Evolutionary conservation across 2,113 vertebrate genomes (phyloP), one percentile per base, ranked within the genome.

Genomic region (Planiliza haematocheilus): DNA sequence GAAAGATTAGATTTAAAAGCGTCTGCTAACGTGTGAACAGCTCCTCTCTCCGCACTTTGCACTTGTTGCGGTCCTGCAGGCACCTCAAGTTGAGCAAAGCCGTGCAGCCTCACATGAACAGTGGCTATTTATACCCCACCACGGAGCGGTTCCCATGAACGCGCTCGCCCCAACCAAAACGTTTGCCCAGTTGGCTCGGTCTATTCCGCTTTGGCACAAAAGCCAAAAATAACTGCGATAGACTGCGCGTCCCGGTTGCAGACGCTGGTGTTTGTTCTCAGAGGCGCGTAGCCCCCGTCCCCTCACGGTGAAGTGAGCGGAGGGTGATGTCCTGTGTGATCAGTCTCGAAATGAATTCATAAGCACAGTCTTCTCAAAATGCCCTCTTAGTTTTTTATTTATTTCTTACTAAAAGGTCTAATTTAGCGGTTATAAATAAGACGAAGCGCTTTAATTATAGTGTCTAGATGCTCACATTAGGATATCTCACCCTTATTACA

Each of bases 31-130:
- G 34, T 48, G 74, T 56, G 48, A 58, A 30, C 50, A 11, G 56
- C 56, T 6, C 18, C 62, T 53, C 60, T 41, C 56, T 13, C 43
- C 73, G 4, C 76, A 67, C 80, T 46, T 46, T 88, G 86, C 91
- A 91, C 91, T 93, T 93, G 91, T 91, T 88, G 84, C 87, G 68
- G 77, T 70, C 77, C 49, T 37, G 55, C 83, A 36, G 55, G 67
- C 79, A 52, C 78, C 82, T 85, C 79, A 51, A 64, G 46, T 21
- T 51, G 53, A 77, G 58, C 56, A 59, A n/a, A 75, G 66, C 45
- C 71, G 38, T 63, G 61, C 78, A 55, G 37, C 58, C 60, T 69
- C 57, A 76, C 61, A 82, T 74, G 63, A 73, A 79, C 76, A 42
- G 58, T 0, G 48, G 62, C 88, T 90, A 92, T 91, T 88, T 90